A percentile compares a stretch with the other conserved stretches of the same genome.
These are phyloP conservation scores for Atta colombica DNA, from an alignment of 1,140 invertebrate species.

Conservation along the genomic window DNA sequence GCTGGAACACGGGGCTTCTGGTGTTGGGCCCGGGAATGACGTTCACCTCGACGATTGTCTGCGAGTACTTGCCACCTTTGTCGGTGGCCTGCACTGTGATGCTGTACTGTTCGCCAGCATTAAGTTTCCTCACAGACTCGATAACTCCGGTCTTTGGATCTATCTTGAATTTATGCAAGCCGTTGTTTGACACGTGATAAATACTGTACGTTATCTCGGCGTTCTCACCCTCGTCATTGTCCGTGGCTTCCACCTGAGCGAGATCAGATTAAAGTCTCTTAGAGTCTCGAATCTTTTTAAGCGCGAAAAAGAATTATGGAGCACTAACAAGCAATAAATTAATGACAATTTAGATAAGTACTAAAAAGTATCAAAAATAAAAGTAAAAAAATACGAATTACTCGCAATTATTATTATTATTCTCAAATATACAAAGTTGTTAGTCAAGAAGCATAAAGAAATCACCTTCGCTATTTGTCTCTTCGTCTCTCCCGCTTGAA, in stretches of 20 bases:
- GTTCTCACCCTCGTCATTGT: constrained; percentile 95
- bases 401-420: neutral
- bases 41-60: constrained; percentile 94
- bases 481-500: constrained; percentile 93
- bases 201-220: constrained; percentile 94
- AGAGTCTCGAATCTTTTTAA: neutral
- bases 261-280: neutral
- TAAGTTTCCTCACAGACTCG: constrained; percentile 91
- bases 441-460: neutral
- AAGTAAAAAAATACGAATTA: neutral
- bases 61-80: constrained; percentile 90
- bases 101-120: constrained; percentile 95
- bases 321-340: neutral
- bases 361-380: neutral
- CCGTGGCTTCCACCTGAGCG: constrained; percentile 90
- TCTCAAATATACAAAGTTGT: neutral
- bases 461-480: constrained; percentile 91
- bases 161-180: constrained; percentile 94
- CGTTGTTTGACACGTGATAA: constrained; percentile 96
- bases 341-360: neutral
- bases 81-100: constrained; percentile 94
- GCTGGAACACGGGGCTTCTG: constrained; percentile 92
- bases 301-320: neutral
- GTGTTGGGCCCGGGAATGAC: constrained; percentile 95
- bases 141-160: constrained; percentile 93